These are phyloP conservation scores for Isurus oxyrinchus DNA, from an alignment of 2,113 vertebrate species.

Conservation along the genomic window DNA sequence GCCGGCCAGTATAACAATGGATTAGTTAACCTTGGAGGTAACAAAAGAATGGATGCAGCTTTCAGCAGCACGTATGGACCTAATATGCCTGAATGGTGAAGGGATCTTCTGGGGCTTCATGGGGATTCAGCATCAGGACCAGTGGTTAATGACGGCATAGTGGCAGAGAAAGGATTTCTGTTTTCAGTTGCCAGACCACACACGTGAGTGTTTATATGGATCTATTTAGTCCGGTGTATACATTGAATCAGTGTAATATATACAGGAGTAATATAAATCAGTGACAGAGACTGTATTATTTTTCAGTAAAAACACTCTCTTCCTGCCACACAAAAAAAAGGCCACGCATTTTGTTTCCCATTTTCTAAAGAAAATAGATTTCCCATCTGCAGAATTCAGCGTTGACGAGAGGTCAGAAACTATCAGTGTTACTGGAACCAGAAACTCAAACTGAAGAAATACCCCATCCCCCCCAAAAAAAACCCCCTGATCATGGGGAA, in stretches of 20 bases:
- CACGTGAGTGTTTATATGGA: slow-evolving; percentile 13
- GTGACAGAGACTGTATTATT: not conserved
- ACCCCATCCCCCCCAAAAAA: not conserved
- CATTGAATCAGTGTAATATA: slow-evolving; percentile 12
- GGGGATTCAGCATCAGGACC: not conserved
- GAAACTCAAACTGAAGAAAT: not conserved
- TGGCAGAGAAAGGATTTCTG: not conserved
- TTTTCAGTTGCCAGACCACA: not conserved
- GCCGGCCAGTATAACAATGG: not conserved
- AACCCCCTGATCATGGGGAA: not conserved
- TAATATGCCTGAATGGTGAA: not conserved
- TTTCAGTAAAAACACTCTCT: slow-evolving; percentile 15
- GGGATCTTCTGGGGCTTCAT: not conserved
- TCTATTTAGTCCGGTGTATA: slow-evolving; percentile 14
- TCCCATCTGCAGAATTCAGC: not conserved
- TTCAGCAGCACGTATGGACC: not conserved
- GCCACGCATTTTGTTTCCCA: not conserved
- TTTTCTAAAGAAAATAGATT: not conserved
- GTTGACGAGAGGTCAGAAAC: not conserved
- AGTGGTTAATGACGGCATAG: not conserved
- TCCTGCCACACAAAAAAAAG: not conserved
- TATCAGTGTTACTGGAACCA: not conserved
- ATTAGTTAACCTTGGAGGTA: not conserved
- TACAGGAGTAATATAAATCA: slow-evolving; percentile 20
- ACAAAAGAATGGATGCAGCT: not conserved